Percentiles rank a stretch among this genome's conserved stretches.
Conservation (phyloP, 2,888 invertebrate species). For the Podotricha telesiphe region DNA sequence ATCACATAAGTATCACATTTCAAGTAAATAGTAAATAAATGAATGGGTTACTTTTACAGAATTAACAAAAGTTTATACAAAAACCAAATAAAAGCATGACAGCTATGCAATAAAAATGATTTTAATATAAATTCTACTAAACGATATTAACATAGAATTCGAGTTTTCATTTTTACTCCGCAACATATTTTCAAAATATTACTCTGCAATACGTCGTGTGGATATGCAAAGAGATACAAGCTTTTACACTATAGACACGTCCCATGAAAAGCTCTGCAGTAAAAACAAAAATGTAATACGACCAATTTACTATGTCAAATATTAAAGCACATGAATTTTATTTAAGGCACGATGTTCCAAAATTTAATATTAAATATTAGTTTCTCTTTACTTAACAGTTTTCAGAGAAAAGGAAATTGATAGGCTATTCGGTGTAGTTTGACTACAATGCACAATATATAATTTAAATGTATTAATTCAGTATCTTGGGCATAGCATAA, state of each 20-base stretch:
- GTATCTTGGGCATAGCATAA: no score
- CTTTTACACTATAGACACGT: constrained; percentile 13
- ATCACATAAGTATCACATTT: no score
- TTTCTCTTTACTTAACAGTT: not conserved
- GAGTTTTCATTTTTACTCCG: not conserved
- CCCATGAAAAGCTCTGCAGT: constrained; percentile 8
- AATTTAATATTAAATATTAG: not conserved
- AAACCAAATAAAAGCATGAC: not conserved
- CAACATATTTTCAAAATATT: constrained; percentile 13
- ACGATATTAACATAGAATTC: not conserved
- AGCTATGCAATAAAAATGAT: not conserved
- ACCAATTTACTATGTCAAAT: constrained; percentile 8
- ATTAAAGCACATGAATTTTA: constrained; percentile 2
- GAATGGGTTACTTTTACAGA: not conserved
- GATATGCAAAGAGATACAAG: constrained; percentile 10
- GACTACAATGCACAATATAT: no score
- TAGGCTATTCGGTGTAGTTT: not conserved
- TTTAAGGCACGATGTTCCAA: not conserved
- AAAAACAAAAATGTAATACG: constrained; percentile 17
- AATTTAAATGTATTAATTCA: no score
- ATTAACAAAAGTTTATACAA: not conserved
- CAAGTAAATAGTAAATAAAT: no score
- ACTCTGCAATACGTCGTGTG: constrained; percentile 2
- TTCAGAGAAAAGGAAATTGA: not conserved
- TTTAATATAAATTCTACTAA: not conserved